phyloP scores from a whole-genome alignment of 2,888 invertebrate genomes.

The Anthophora plumipes region DNA sequence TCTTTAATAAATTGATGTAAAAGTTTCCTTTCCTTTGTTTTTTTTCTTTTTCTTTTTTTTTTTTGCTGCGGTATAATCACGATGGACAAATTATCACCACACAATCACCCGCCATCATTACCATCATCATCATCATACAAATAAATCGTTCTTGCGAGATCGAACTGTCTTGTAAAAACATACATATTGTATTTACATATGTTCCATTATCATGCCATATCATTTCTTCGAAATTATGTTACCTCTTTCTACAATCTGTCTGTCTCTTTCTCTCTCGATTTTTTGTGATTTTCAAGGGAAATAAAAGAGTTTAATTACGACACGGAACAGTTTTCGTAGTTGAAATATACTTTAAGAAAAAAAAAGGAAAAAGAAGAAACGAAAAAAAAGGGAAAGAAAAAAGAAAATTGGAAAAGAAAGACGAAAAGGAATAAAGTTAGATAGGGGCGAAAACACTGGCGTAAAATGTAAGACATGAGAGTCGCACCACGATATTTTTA shows the following conservation, averaged over 20 bases:
- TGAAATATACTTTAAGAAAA: conserved; percentile 6
- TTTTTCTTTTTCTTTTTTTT: conserved; percentile 25
- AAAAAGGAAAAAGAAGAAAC: background rate
- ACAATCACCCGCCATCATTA: conserved; percentile 9
- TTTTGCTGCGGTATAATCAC: conserved; percentile 35
- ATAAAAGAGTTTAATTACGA: conserved; percentile 6
- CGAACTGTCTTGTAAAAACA: conserved; percentile 33
- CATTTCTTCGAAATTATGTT: conserved; percentile 30
- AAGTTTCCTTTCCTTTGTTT: conserved; percentile 46
- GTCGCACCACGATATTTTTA: conserved; percentile 21
- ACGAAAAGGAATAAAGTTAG: conserved; percentile 2
- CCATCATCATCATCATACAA: conserved; percentile 17
- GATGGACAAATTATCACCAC: conserved; percentile 12
- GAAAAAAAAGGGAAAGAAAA: background rate
- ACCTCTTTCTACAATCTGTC: conserved; percentile 4
- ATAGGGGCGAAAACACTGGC: conserved; percentile 16
- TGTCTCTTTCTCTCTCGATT: conserved; percentile 20
- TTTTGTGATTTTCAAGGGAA: conserved; percentile 14
- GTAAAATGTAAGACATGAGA: background rate
- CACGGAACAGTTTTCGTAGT: background rate
- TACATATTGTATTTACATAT: conserved; percentile 47
- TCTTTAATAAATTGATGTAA: conserved; percentile 70
- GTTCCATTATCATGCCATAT: conserved; percentile 19
- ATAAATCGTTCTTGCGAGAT: conserved; percentile 57
- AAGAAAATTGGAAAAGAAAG: background rate